These are phyloP conservation scores for Stegodyphus mimosarum DNA, from an alignment of 1,140 invertebrate species.

Conservation along the genomic window DNA sequence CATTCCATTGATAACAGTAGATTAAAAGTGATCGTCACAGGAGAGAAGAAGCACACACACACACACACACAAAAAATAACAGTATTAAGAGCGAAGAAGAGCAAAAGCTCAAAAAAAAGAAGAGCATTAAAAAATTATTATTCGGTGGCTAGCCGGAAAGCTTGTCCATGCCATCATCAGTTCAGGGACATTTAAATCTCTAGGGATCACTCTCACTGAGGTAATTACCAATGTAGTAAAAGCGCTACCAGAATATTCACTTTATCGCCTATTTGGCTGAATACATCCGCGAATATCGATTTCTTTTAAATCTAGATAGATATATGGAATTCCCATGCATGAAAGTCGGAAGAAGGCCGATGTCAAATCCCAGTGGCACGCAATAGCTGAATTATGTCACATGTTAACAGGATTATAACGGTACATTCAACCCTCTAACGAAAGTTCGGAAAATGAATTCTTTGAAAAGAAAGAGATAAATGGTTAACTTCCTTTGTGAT, in stretches of 20 bases:
- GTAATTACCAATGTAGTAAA: conserved; percentile 23
- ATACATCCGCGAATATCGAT: too few species aligned
- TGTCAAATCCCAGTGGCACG: background rate
- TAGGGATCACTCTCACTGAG: conserved; percentile 8
- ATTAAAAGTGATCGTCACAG: too few species aligned
- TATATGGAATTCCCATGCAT: too few species aligned
- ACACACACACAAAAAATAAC: background rate
- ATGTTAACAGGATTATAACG: background rate
- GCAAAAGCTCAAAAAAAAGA: too few species aligned
- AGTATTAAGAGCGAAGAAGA: too few species aligned
- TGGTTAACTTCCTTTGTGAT: too few species aligned
- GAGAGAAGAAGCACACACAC: background rate
- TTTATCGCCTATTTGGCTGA: background rate
- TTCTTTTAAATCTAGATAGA: too few species aligned
- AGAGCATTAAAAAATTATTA: conserved; percentile 23
- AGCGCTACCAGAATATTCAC: background rate
- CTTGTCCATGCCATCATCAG: conserved; percentile 17
- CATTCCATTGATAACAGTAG: too few species aligned
- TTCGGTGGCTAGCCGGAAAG: conserved; percentile 1
- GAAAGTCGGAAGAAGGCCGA: too few species aligned
- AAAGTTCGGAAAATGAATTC: too few species aligned
- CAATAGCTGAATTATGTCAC: conserved; percentile 7
- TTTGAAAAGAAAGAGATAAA: too few species aligned
- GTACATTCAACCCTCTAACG: background rate
- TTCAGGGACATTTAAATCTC: conserved; percentile 40